Evolutionary conservation across 2,797 vertebrate genomes (phyloP).

Genomic region (Myoxocephalus aenaeus): DNA sequence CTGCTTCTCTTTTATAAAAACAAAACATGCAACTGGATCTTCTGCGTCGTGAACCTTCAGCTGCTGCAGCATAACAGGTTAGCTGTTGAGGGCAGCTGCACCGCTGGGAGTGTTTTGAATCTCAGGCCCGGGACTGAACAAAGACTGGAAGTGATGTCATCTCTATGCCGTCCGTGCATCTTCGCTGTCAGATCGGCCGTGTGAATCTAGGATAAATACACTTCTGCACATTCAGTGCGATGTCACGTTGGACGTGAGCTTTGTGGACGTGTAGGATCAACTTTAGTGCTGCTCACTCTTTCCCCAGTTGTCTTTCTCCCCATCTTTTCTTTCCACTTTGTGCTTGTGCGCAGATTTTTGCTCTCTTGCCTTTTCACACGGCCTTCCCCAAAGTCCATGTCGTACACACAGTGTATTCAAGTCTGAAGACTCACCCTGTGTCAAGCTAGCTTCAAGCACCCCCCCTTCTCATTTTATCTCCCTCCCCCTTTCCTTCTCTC

Average conservation of each 20-base stretch:
- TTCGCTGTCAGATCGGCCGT: constrained; percentile 17
- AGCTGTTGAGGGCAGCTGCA: constrained; percentile 38
- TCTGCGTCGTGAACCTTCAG: not conserved
- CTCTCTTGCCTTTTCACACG: constrained; percentile 68
- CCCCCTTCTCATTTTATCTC: constrained; percentile 64
- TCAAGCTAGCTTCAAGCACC: constrained; percentile 68
- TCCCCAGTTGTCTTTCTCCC: constrained; percentile 51
- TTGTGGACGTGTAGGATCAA: constrained; percentile 19
- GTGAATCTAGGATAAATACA: not conserved
- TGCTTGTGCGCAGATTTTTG: constrained; percentile 37
- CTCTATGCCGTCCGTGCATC: constrained; percentile 19
- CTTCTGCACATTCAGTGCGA: not conserved
- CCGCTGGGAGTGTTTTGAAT: constrained; percentile 67
- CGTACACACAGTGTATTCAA: constrained; percentile 65
- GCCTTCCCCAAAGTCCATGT: constrained; percentile 42
- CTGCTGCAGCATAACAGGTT: constrained; percentile 32
- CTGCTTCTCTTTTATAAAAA: not conserved
- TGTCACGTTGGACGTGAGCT: constrained; percentile 4
- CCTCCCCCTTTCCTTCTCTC: constrained; percentile 55
- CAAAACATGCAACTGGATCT: not conserved
- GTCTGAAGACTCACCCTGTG: constrained; percentile 68
- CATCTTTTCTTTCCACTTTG: constrained; percentile 49
- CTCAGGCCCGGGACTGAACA: constrained; percentile 60
- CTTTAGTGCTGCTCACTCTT: constrained; percentile 23
- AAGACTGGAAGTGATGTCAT: constrained; percentile 76